Percentiles rank a stretch among this genome's conserved stretches.
These are phyloP conservation scores for Aethina tumida DNA, from an alignment of 1,140 invertebrate species.

Conservation along the genomic window DNA sequence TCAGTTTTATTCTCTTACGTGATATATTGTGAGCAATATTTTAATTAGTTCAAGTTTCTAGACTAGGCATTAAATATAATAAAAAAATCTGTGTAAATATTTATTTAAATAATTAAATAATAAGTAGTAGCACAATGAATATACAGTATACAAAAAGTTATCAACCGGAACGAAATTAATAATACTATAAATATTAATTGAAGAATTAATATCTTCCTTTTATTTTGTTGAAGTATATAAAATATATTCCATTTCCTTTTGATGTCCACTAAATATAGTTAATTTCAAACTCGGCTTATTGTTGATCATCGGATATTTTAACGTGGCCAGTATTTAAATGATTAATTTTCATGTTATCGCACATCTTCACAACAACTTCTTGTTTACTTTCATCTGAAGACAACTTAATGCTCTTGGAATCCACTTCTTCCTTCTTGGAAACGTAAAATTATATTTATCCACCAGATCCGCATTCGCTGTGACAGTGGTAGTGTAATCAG, in stretches of 20 bases:
- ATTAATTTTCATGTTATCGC: conserved; percentile 20
- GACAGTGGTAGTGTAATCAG: conserved; percentile 49
- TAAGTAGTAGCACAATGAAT: too few species aligned
- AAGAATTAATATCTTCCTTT: too few species aligned
- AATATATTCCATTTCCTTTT: conserved; percentile 42
- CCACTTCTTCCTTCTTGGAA: conserved; percentile 31
- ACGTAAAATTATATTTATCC: conserved; percentile 43
- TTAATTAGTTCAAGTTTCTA: too few species aligned
- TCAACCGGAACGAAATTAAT: too few species aligned
- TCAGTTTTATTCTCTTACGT: too few species aligned
- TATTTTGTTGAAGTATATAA: conserved; percentile 41
- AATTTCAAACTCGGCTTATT: conserved; percentile 37
- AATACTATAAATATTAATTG: too few species aligned
- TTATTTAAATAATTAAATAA: too few species aligned
- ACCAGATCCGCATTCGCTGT: conserved; percentile 46
- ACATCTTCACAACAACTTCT: conserved; percentile 18
- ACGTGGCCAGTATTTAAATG: conserved; percentile 41
- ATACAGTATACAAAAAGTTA: too few species aligned
- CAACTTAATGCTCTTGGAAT: conserved; percentile 32
- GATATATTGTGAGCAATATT: too few species aligned
- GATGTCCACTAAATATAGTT: conserved; percentile 45
- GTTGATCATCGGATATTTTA: conserved; percentile 49
- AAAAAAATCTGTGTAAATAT: too few species aligned
- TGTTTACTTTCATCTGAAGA: conserved; percentile 17
- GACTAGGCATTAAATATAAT: too few species aligned